phyloP scores from a whole-genome alignment of 2,888 invertebrate species.

The Eupithecia abbreviata region DNA sequence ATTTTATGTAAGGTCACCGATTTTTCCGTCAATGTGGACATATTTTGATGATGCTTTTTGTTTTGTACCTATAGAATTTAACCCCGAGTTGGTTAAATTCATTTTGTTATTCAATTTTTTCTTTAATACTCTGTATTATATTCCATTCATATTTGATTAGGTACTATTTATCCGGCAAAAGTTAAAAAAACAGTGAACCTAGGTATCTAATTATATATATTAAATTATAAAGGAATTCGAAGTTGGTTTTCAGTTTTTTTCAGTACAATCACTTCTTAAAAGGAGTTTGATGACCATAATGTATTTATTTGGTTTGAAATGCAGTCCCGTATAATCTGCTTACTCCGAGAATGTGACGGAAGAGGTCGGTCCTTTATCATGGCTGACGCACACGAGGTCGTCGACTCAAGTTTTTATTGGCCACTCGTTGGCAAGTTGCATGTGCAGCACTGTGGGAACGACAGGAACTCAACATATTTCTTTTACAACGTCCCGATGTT shows the following conservation, averaged over 20 bases:
- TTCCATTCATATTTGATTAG: too few relatives aligned
- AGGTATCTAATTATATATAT: too few relatives aligned
- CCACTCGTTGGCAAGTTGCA: conserved; percentile 55
- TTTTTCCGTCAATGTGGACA: not conserved
- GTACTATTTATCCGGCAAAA: too few relatives aligned
- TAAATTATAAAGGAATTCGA: too few relatives aligned
- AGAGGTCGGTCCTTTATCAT: conserved; percentile 70
- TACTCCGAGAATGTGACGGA: conserved; percentile 51
- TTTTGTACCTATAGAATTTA: not conserved
- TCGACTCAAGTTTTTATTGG: conserved; percentile 76
- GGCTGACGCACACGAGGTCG: conserved; percentile 79
- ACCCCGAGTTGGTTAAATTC: not conserved
- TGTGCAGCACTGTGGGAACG: conserved; percentile 74
- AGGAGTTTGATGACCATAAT: not conserved
- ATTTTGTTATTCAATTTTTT: not conserved
- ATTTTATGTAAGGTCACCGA: not conserved
- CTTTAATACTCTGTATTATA: too few relatives aligned
- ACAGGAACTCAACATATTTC: conserved; percentile 59
- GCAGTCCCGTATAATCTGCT: not conserved
- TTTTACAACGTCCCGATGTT: conserved; percentile 50
- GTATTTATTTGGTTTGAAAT: not conserved
- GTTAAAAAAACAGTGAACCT: too few relatives aligned
- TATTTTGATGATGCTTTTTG: not conserved
- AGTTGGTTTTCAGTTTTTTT: too few relatives aligned
- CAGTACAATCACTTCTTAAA: not conserved